phyloP scores from a whole-genome alignment of 23 tunicate species.

The Trididemnum clinides region DNA sequence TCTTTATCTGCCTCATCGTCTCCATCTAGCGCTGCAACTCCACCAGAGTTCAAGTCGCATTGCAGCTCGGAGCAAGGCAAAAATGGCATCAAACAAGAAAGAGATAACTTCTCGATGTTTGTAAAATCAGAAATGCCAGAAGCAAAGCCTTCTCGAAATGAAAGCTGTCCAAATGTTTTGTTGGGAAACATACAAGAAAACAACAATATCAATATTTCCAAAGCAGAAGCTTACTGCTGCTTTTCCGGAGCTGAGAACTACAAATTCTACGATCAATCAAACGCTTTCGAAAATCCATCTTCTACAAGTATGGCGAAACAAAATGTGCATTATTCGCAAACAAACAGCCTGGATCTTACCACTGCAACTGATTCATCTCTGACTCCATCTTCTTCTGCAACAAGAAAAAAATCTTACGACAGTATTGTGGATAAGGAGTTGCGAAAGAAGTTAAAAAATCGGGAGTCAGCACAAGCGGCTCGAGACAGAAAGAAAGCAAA shows the following conservation, averaged over 20 bases:
- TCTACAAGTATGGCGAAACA: background rate
- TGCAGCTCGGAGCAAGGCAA: background rate
- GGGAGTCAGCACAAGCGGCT: slow-evolving; percentile 98
- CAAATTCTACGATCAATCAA: background rate
- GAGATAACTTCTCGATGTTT: background rate
- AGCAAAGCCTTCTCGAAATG: background rate
- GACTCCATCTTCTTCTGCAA: slow-evolving; percentile 1
- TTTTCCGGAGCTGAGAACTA: background rate
- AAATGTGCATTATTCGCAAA: background rate
- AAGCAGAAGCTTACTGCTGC: background rate
- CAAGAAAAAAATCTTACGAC: slow-evolving; percentile 60
- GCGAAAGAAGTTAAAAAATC: slow-evolving; percentile 92
- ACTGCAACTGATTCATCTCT: background rate
- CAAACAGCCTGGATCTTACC: slow-evolving; percentile 5
- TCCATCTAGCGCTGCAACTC: slow-evolving; percentile 2
- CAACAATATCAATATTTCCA: background rate
- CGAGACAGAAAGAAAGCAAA: slow-evolving; percentile 95
- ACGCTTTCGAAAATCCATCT: background rate
- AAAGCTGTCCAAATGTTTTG: background rate
- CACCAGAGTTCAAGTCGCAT: slow-evolving; percentile 8
- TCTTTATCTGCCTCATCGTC: slow-evolving; percentile 29
- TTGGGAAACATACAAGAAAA: background rate
- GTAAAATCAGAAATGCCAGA: background rate
- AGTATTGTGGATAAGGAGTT: slow-evolving; percentile 86
- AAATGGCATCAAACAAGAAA: background rate